Evolutionary conservation across 2,113 vertebrate species (phyloP), one percentile per base, ranked within the genome.

Genomic region (Cisticola juncidis): DNA sequence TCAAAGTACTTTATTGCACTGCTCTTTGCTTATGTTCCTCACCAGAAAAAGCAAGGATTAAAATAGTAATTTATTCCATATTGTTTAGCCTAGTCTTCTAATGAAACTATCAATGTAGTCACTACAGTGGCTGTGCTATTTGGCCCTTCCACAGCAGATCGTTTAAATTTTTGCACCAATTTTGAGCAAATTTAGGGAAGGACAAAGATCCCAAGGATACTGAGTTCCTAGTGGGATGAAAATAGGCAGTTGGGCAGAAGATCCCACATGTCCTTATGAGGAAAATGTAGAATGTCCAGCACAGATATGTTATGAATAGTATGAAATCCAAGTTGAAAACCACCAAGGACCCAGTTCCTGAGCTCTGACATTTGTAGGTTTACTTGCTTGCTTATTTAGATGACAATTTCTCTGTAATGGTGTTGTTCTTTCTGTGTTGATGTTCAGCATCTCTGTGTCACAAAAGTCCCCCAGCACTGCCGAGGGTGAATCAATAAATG

Each of bases 21-120:
- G 45, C 29, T 73, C 25, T 65, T 92, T 72, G 29, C 57, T 85
- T 90, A 68, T 0, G 4, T 77, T 90, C 12, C 25, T 71, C 54
- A 26, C 31, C 42, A 85, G 54, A 85, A 93, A 76, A 94, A 88
- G 9, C 14, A 69, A 80, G 45, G n/a, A 90, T 68, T 88, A 68
- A 86, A 78, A 64, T 9, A 54, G 35, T 54, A 38, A 58, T 91
- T 91, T 93, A 31, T 74, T 87, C n/a, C n/a, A 31, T 60, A 24
- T 64, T 56, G 9, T 78, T 96, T 38, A 83, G 57, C 60, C 19
- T 60, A 22, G 11, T 56, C 24, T 81, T 87, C 44, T 66, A 91
- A 71, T 25, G 36, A 85, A 89, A 64, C 14, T 25, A 77, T 70
- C 36, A 45, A 5, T 53, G 26, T 14, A 62, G 35, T 54, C 38